phyloP scores from a whole-genome alignment of 2,797 vertebrate species.

The Phataginus tetradactyla region DNA sequence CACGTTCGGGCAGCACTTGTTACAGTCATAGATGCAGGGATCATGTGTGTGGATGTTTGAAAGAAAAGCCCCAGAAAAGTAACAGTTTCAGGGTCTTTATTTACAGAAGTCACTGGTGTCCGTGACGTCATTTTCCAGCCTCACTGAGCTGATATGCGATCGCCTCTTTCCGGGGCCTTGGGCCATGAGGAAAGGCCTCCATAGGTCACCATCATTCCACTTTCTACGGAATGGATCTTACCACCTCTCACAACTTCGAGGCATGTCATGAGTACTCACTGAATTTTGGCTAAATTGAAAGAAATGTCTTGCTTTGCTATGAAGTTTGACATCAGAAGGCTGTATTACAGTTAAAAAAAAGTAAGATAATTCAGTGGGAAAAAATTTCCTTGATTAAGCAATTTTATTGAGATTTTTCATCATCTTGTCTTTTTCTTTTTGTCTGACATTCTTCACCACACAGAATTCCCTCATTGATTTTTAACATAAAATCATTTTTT shows the following conservation, averaged over 20 bases:
- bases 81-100: not conserved
- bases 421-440: not conserved
- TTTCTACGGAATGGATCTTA: not conserved
- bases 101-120: not conserved
- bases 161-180: not conserved
- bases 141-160: not conserved
- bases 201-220: not conserved
- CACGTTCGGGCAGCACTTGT: not conserved
- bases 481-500: constrained; percentile 43
- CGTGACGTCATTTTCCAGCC: not conserved
- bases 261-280: not conserved
- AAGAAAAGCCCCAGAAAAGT: not conserved
- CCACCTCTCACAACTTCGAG: not conserved
- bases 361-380: not conserved
- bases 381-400: constrained; percentile 19
- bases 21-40: not conserved
- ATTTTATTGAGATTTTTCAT: constrained; percentile 28
- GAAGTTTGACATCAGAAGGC: constrained; percentile 17
- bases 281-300: constrained; percentile 37
- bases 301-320: not conserved
- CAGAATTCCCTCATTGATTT: not conserved
- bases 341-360: not conserved
- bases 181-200: not conserved
- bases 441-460: not conserved
- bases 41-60: not conserved